Evolutionary conservation across 2,888 invertebrate genomes (phyloP), one percentile per base, ranked within the genome.

Genomic region (Cryptus armator): DNA sequence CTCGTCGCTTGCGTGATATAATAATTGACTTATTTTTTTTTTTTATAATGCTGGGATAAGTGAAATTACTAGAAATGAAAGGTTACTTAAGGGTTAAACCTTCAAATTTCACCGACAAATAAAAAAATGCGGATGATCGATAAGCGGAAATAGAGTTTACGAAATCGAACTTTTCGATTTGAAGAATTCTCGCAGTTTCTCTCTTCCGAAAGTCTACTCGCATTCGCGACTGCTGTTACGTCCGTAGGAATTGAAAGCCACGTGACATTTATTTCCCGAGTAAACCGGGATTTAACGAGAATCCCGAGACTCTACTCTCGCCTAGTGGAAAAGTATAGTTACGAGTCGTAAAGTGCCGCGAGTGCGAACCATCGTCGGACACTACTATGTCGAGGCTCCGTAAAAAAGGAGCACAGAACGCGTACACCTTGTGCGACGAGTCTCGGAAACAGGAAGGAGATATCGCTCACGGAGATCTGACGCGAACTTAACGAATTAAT

Each of bases 241-340:
- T 68, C 67, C 59, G 56, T 12, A 74, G 77, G 78, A 68, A 64
- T 46, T 24, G 70, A 32, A 53, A 79, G 62, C 53, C 74, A 62
- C 79, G 59, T 75, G 70, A 83, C 79, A 79, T 75, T 79, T 77
- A 82, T 82, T 78, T 78, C 83, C 67, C 71, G 14, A n/a, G 46
- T 83, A 83, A 37, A 75, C 74, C 75, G 70, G 70, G 75, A 83
- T 79, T 83, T 74, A 83, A 79, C 74, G 77, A 56, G 59, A 56
- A 32, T 77, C 29, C 46, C 44, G 16, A n/a, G 29, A 78, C 72
- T 66, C 43, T 44, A 72, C 71, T 51, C 53, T 72, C 53, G 29
- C 51, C 46, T 32, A 62, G 59, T 32, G 59, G 37, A 62, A 62
- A 29, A 62, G 59, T 29, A 32, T 53, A 66, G 51, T 64, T 12